phyloP scores from a whole-genome alignment of 2,888 invertebrate genomes.

The Onthophagus sagittarius region DNA sequence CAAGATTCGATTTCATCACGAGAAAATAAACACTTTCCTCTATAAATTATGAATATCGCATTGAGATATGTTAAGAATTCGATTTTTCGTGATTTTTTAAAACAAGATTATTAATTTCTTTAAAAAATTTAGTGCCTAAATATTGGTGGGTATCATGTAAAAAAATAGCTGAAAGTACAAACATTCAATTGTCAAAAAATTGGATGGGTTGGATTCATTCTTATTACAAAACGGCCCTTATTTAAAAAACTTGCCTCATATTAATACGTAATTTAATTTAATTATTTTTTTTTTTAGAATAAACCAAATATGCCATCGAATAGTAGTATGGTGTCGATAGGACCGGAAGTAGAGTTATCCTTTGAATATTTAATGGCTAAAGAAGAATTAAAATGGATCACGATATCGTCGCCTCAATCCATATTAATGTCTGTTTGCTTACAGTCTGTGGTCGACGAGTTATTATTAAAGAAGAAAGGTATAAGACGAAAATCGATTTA shows the following conservation, averaged over 20 bases:
- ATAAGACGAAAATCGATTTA: slow-evolving; percentile 45
- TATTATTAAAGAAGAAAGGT: slow-evolving; percentile 71
- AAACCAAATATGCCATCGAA: slow-evolving; percentile 38
- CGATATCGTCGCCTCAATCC: slow-evolving; percentile 84
- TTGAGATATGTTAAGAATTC: no score
- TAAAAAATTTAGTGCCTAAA: no score
- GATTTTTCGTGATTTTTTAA: no score
- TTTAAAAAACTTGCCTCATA: no score
- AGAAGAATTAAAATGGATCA: slow-evolving; percentile 92
- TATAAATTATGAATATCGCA: no score
- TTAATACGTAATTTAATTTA: not conserved
- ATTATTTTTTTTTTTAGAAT: slow-evolving; percentile 31
- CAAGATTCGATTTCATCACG: no score
- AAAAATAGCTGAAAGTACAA: no score
- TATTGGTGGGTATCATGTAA: no score
- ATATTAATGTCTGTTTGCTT: slow-evolving; percentile 94
- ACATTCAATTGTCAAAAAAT: no score
- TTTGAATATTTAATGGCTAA: slow-evolving; percentile 93
- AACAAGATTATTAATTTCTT: no score
- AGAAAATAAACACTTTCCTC: no score
- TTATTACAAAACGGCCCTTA: not conserved
- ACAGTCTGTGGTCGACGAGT: slow-evolving; percentile 93
- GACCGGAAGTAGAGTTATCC: slow-evolving; percentile 72
- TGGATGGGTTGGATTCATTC: no score
- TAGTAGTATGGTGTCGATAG: slow-evolving; percentile 40